These are phyloP conservation scores for Drosophila kuntzei DNA, from an alignment of 2,888 invertebrate genomes.

Conservation along the genomic window DNA sequence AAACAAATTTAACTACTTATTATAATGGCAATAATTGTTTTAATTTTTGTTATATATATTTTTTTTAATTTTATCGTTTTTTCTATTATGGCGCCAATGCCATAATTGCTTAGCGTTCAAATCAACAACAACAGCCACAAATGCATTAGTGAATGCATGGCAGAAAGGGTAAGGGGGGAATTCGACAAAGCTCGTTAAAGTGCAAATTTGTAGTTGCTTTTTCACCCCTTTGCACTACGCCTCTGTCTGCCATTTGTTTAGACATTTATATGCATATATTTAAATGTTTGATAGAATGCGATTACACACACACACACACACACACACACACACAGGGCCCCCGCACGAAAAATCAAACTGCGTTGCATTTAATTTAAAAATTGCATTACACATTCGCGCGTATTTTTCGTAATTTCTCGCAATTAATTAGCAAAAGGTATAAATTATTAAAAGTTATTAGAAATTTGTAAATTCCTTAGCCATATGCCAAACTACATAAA, in stretches of 20 bases:
- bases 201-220: slow-evolving; percentile 2
- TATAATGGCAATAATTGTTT: slow-evolving; percentile 24
- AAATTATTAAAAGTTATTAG: neutral
- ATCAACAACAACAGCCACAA: slow-evolving; percentile 6
- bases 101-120: slow-evolving; percentile 14
- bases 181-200: neutral
- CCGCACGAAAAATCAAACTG: slow-evolving; percentile 20
- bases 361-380: slow-evolving; percentile 34
- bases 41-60: neutral
- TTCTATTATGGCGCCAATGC: slow-evolving; percentile 14
- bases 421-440: slow-evolving; percentile 10
- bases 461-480: neutral
- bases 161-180: neutral
- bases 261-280: neutral
- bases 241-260: slow-evolving; percentile 6
- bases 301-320: slow-evolving; percentile 20
- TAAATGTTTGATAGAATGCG: slow-evolving; percentile 36
- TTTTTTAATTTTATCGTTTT: slow-evolving; percentile 11
- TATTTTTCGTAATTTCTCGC: slow-evolving; percentile 10
- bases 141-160: neutral
- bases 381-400: slow-evolving; percentile 13
- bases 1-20: slow-evolving; percentile 15
- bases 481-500: slow-evolving; percentile 31
- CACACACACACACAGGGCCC: neutral
- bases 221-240: neutral